Evolutionary conservation across 2,797 vertebrate genomes (phyloP).

Genomic region (Astyanax mexicanus): DNA sequence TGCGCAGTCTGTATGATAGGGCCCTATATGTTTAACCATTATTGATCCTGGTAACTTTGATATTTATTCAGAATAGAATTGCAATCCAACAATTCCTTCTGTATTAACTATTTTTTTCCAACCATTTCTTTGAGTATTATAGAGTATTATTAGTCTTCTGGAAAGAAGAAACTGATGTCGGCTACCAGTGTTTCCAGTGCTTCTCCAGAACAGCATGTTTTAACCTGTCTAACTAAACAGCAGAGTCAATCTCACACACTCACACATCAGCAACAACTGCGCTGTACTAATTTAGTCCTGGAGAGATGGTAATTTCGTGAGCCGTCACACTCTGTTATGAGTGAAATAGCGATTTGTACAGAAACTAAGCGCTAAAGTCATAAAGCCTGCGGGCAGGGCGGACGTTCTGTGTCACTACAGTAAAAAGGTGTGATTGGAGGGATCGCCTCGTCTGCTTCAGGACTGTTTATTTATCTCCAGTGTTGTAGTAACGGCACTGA

Average conservation of each 20-base stretch:
- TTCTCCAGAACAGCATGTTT: neutral
- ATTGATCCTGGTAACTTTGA: too few species aligned
- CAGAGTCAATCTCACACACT: neutral
- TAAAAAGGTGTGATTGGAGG: neutral
- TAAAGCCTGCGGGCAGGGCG: neutral
- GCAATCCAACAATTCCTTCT: too few species aligned
- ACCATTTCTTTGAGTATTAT: too few species aligned
- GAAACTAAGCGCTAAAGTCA: neutral
- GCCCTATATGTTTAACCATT: too few species aligned
- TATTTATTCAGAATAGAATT: too few species aligned
- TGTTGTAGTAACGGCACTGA: conserved; percentile 6
- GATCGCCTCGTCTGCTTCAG: neutral
- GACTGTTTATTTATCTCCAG: conserved; percentile 2
- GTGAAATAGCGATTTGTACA: neutral
- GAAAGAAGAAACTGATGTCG: too few species aligned
- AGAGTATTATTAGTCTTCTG: too few species aligned
- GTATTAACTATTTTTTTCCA: too few species aligned
- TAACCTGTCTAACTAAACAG: neutral
- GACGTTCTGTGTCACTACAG: too few species aligned
- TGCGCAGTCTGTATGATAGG: too few species aligned
- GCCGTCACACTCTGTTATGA: neutral
- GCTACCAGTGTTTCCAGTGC: neutral
- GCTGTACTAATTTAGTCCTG: too few species aligned
- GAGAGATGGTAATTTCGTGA: neutral
- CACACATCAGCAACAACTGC: neutral